Conservation (phyloP, 2,113 vertebrate species). For the Xiphias gladius region DNA sequence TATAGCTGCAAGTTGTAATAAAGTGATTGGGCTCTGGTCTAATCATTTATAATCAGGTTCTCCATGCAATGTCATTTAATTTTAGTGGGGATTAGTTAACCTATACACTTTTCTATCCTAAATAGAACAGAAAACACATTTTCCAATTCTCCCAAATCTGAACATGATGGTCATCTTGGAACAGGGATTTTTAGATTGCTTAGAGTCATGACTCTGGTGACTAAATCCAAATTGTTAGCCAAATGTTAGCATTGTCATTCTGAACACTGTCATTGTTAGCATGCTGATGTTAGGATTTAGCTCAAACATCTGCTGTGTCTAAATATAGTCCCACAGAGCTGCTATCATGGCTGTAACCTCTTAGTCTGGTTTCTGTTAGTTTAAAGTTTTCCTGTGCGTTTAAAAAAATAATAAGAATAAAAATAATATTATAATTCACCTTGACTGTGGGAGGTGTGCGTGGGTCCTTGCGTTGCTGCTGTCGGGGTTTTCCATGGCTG, state of each 20-base stretch:
- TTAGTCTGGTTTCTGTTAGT: background rate
- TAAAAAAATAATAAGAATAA: no score
- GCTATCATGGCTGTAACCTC: background rate
- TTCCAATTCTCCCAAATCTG: background rate
- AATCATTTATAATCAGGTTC: conserved; percentile 6
- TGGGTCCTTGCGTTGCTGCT: conserved; percentile 91
- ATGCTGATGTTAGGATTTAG: no score
- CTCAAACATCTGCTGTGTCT: no score
- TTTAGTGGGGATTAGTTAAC: conserved; percentile 4
- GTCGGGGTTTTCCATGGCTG: conserved; percentile 95
- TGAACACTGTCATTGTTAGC: no score
- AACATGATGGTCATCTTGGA: background rate
- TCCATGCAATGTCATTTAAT: background rate
- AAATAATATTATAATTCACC: no score
- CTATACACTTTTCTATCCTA: background rate
- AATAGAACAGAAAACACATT: background rate
- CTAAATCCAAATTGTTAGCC: background rate
- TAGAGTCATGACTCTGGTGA: background rate
- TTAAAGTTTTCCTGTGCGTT: background rate
- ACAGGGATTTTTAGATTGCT: background rate
- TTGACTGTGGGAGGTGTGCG: conserved; percentile 95
- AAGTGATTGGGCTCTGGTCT: background rate
- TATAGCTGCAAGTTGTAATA: conserved; percentile 14
- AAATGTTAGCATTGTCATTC: no score
- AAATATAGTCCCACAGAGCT: background rate